Conservation (phyloP, 2,797 vertebrate genomes). For the Neostethus bicornis region DNA sequence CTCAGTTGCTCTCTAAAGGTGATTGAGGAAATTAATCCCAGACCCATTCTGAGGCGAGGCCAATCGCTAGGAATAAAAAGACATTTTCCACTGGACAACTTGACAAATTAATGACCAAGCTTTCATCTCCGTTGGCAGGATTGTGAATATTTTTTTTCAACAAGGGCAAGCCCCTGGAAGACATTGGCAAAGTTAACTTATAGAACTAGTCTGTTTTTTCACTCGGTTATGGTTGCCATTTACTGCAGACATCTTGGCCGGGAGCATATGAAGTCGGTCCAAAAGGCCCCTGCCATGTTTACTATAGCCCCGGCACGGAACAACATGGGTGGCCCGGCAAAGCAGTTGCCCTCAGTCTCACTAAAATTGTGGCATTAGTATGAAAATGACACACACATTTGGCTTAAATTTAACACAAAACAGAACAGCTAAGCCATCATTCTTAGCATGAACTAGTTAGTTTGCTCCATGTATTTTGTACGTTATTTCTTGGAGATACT, state of each 20-base stretch:
- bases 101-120: constrained; percentile 75
- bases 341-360: constrained; percentile 67
- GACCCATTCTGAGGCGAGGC: constrained; percentile 45
- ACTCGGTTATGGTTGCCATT: constrained; percentile 73
- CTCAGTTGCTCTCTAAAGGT: constrained; percentile 12
- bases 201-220: constrained; percentile 60
- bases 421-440: constrained; percentile 49
- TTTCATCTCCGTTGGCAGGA: constrained; percentile 51
- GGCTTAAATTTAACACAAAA: constrained; percentile 49
- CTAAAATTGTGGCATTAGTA: constrained; percentile 69
- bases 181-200: constrained; percentile 58
- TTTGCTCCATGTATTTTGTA: too few species aligned
- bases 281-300: constrained; percentile 77
- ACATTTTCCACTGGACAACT: constrained; percentile 62
- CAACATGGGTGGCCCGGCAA: constrained; percentile 78
- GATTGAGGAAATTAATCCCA: constrained; percentile 47
- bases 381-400: constrained; percentile 69
- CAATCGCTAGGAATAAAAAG: constrained; percentile 44
- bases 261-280: constrained; percentile 65
- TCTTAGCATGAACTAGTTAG: constrained; percentile 31
- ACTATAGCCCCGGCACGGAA: constrained; percentile 72
- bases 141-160: constrained; percentile 57
- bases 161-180: constrained; percentile 47
- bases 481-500: too few species aligned
- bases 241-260: constrained; percentile 73